Percentiles rank a stretch among this genome's conserved stretches.
Evolutionary conservation across 2,888 invertebrate species (phyloP).

Genomic region (Apamea monoglypha): DNA sequence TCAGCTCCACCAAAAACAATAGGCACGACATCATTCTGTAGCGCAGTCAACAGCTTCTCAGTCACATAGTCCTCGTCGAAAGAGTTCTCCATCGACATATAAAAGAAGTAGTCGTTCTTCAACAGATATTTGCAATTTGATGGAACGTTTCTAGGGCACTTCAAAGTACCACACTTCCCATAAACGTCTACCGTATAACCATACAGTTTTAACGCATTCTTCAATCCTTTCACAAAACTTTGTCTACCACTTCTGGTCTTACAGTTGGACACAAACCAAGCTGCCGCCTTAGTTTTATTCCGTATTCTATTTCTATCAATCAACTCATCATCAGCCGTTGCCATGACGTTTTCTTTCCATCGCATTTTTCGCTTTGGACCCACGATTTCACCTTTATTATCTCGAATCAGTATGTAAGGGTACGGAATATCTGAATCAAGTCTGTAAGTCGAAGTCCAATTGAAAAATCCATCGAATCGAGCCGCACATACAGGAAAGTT

Average conservation of each 20-base stretch:
- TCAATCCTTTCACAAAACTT: constrained; percentile 72
- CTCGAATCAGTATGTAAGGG: constrained; percentile 79
- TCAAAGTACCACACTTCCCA: constrained; percentile 87
- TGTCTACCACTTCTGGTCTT: constrained; percentile 75
- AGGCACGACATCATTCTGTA: constrained; percentile 91
- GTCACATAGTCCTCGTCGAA: constrained; percentile 90
- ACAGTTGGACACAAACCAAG: constrained; percentile 87
- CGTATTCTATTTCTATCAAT: constrained; percentile 65
- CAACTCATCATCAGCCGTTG: constrained; percentile 67
- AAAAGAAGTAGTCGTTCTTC: constrained; percentile 92
- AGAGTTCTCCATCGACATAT: constrained; percentile 93
- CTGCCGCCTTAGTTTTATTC: constrained; percentile 82
- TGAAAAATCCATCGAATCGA: constrained; percentile 82
- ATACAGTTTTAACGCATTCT: constrained; percentile 71
- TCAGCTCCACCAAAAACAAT: constrained; percentile 93
- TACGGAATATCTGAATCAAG: constrained; percentile 83
- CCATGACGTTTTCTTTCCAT: constrained; percentile 67
- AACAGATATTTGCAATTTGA: constrained; percentile 78
- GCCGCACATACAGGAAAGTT: constrained; percentile 80
- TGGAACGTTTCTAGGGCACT: constrained; percentile 73
- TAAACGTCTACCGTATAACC: constrained; percentile 87
- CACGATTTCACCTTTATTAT: constrained; percentile 74
- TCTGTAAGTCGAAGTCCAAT: constrained; percentile 86
- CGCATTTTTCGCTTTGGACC: constrained; percentile 76
- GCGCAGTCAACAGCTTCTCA: constrained; percentile 91